Conservation (phyloP, 2,888 invertebrate genomes). For the Theretra japonica region DNA sequence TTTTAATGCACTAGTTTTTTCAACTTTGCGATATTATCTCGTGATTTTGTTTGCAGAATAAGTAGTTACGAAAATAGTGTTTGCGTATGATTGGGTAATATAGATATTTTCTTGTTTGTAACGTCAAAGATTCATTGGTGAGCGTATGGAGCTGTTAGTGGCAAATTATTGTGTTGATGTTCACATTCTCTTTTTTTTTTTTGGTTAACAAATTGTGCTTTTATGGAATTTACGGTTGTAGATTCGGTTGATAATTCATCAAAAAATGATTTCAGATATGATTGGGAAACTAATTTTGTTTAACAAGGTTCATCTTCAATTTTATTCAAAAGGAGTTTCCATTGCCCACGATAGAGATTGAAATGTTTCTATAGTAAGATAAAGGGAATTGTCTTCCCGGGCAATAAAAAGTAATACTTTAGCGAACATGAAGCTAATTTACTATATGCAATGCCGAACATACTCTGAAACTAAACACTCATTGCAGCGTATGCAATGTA, state of each 20-base stretch:
- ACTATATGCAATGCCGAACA: not conserved
- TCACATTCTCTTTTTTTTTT: not conserved
- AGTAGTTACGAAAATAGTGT: not conserved
- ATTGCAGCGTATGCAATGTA: not conserved
- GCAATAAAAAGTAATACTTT: not conserved
- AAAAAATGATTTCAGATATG: no score
- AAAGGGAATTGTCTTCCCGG: not conserved
- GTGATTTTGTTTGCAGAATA: not conserved
- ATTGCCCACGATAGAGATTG: no score
- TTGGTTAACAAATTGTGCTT: not conserved
- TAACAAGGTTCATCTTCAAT: no score
- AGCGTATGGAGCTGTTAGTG: not conserved
- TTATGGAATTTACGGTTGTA: not conserved
- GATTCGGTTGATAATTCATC: no score
- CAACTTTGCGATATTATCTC: not conserved
- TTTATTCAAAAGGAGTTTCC: no score
- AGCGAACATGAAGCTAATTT: not conserved
- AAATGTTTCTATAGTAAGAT: not conserved
- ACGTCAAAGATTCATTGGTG: not conserved
- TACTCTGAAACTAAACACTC: not conserved
- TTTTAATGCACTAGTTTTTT: constrained; percentile 8
- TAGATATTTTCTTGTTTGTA: not conserved
- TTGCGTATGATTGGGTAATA: not conserved
- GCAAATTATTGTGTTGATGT: no score
- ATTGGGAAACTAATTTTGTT: no score